Base-by-base conservation (phyloP, 2,797 vertebrate species). In the Notolabrus celidotus region DNA sequence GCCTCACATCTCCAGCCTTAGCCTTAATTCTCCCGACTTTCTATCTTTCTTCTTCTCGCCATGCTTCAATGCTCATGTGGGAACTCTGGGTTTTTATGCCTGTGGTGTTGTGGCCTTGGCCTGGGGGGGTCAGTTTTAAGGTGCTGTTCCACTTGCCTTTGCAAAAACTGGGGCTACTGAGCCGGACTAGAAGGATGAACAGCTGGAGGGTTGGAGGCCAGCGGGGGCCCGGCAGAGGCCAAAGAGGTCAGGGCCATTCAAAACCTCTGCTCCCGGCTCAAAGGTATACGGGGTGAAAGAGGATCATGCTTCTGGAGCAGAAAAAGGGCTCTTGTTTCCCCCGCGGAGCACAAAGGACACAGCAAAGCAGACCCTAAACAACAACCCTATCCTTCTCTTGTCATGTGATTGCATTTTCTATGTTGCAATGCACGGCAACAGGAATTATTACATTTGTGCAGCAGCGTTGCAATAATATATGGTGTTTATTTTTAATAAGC, bases 271-370 rank as follows among this genome's bases (percentile, higher is more conserved):
- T 87, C 71, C 67, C 77, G 38, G 83, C 91, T 93, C 89, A 93
- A 90, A 94, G 91, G 91, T 91, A 25, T 14, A 85, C n/a, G 71
- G 82, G 84, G 74, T 91, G 91, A 91, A 90, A 91, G 90, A 91
- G 86, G 90, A 92, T 90, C 88, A 88, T 73, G 83, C 88, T 88
- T 87, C 80, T 85, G 78, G 74, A 87, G 79, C 86, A 90, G 89
- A 91, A 93, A 92, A 93, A 80, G 85, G 85, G 88, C 90, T 93
- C 92, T 93, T 93, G 91, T 94, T 92, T 86, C 86, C 77, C 77
- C 74, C 25, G 52, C 33, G 38, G 70, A 77, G 87, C 81, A 93
- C 89, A 93, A 93, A 92, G 83, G 86, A 89, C 83, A 80, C 79
- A 81, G 86, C 71, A 66, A 71, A 51, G 83, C 79, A 89, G 69